These are phyloP conservation scores for Eurytoma adleriae DNA, from an alignment of 2,888 invertebrate species.

Conservation along the genomic window DNA sequence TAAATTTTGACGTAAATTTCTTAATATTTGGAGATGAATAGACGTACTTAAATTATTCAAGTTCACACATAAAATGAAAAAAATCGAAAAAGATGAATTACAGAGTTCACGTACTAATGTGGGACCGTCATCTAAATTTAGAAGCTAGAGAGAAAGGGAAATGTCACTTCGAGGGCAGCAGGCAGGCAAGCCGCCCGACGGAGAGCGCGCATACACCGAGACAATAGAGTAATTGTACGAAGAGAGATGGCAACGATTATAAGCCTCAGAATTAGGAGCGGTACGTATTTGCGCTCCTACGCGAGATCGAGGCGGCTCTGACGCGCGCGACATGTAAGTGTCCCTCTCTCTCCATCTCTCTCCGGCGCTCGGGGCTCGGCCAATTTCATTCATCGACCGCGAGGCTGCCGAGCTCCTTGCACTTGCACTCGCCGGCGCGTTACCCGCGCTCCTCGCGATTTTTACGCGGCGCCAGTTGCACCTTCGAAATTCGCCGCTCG, in stretches of 20 bases:
- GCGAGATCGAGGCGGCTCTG: constrained; percentile 19
- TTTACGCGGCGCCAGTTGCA: too few relatives aligned
- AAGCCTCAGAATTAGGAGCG: constrained; percentile 48
- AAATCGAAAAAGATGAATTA: too few relatives aligned
- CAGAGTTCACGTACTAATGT: neutral
- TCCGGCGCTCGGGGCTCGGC: neutral
- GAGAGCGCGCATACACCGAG: constrained; percentile 18
- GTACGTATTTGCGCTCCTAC: constrained; percentile 40
- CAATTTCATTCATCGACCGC: constrained; percentile 37
- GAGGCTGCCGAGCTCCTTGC: constrained; percentile 16
- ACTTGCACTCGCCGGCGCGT: neutral
- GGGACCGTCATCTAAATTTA: constrained; percentile 27
- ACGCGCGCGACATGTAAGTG: constrained; percentile 7
- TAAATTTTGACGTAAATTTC: too few relatives aligned
- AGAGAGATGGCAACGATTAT: constrained; percentile 52
- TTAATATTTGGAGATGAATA: too few relatives aligned
- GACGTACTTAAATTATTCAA: too few relatives aligned
- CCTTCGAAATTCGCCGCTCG: too few relatives aligned
- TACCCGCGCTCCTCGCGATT: neutral
- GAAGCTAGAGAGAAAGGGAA: constrained; percentile 16
- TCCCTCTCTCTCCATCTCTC: neutral
- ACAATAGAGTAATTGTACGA: constrained; percentile 52
- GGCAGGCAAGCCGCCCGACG: neutral
- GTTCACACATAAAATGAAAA: too few relatives aligned
- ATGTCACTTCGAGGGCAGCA: constrained; percentile 25